These are phyloP conservation scores for Pedionomus torquatus DNA, from an alignment of 2,113 vertebrate species.

Conservation along the genomic window DNA sequence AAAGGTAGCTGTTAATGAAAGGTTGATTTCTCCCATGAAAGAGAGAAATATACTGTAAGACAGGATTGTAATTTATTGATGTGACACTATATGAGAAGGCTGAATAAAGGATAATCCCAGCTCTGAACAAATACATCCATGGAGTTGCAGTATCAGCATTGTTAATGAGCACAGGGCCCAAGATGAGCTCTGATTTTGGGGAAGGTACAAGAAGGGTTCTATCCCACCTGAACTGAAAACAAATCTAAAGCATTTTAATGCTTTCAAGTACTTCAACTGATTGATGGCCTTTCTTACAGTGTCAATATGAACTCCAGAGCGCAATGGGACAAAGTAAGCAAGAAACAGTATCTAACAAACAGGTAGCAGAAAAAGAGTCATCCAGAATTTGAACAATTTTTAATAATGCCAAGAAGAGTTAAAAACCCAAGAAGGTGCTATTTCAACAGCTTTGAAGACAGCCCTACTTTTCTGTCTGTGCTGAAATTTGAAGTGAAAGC, in stretches of 20 bases:
- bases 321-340: background rate
- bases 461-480: background rate
- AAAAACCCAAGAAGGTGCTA: background rate
- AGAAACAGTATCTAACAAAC: background rate
- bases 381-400: background rate
- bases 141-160: background rate
- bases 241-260: background rate
- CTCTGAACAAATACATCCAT: background rate
- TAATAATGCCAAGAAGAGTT: background rate
- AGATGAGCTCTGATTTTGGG: background rate
- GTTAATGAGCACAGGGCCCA: background rate
- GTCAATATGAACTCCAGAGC: background rate
- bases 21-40: background rate
- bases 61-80: background rate
- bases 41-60: background rate
- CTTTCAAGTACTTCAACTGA: background rate
- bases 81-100: background rate
- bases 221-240: background rate
- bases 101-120: background rate
- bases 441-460: background rate
- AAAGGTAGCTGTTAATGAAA: background rate
- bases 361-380: background rate
- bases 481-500: background rate
- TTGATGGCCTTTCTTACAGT: rapidly evolving
- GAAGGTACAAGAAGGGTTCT: background rate